Conservation (phyloP, 2,888 invertebrate species). For the Antitype chi region DNA sequence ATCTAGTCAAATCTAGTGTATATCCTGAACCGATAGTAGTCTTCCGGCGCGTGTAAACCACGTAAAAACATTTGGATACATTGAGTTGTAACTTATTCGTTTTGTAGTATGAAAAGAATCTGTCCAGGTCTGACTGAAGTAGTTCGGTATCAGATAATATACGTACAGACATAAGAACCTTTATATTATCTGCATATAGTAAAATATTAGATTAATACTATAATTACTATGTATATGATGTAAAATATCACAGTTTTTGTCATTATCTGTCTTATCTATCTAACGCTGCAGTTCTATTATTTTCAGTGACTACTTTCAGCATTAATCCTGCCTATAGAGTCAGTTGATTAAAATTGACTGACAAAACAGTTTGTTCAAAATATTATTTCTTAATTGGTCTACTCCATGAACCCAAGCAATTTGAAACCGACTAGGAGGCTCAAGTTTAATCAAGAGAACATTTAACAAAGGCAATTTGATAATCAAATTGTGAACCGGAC, state of each 20-base stretch:
- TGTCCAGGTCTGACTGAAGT: no score
- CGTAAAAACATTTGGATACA: no score
- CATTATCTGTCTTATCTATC: background rate
- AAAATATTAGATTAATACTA: no score
- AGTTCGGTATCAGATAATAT: no score
- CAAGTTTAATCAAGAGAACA: conserved; percentile 50
- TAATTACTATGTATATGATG: no score
- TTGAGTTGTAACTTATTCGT: no score
- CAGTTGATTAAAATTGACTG: background rate
- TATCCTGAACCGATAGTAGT: no score
- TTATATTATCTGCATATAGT: no score
- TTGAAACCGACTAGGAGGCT: conserved; percentile 54
- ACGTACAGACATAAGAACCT: no score
- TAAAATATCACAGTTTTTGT: background rate
- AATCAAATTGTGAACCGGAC: conserved; percentile 57
- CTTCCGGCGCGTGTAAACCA: no score
- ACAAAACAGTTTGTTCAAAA: conserved; percentile 31
- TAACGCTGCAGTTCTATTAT: background rate
- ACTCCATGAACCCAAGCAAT: conserved; percentile 49
- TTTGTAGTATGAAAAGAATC: no score
- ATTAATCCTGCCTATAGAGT: background rate
- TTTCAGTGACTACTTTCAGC: background rate
- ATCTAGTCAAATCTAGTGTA: no score
- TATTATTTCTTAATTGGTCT: conserved; percentile 39
- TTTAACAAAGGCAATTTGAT: conserved; percentile 64